These are phyloP conservation scores for Gallinago undulata DNA, from an alignment of 2,113 vertebrate species.

Conservation along the genomic window DNA sequence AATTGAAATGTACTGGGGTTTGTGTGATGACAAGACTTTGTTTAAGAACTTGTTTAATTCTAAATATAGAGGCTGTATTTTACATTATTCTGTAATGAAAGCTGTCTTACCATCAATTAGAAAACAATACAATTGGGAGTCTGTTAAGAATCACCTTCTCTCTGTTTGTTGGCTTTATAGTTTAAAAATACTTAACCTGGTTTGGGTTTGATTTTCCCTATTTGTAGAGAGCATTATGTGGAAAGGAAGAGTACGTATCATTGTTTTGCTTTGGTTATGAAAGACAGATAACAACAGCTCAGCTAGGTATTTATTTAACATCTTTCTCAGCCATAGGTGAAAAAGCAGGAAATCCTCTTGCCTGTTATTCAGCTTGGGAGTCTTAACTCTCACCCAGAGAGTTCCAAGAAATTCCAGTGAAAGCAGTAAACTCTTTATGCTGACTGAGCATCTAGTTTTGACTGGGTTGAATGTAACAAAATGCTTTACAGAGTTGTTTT, in stretches of 20 bases:
- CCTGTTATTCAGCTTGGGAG: not conserved
- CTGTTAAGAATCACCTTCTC: not conserved
- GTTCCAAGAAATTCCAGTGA: not conserved
- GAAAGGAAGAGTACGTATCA: not conserved
- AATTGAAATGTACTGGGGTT: not conserved
- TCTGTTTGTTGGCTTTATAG: not conserved
- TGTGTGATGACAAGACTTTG: not conserved
- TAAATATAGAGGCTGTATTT: not conserved
- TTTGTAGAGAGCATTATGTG: not conserved
- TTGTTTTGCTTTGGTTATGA: not conserved
- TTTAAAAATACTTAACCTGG: not conserved
- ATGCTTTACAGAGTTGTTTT: not conserved
- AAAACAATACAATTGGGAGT: not conserved
- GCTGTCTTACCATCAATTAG: not conserved
- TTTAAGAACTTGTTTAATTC: not conserved
- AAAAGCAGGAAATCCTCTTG: not conserved
- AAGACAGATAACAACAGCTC: not conserved
- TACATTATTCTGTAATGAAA: not conserved
- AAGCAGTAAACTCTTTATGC: not conserved
- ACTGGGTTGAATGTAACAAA: not conserved
- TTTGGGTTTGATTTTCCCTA: not conserved
- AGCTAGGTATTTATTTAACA: not conserved
- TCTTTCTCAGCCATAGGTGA: not conserved
- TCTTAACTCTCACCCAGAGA: not conserved
- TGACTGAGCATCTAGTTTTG: not conserved